These are phyloP conservation scores for Peromyscus attwateri DNA, from an alignment of 2,797 vertebrate species.

Conservation along the genomic window DNA sequence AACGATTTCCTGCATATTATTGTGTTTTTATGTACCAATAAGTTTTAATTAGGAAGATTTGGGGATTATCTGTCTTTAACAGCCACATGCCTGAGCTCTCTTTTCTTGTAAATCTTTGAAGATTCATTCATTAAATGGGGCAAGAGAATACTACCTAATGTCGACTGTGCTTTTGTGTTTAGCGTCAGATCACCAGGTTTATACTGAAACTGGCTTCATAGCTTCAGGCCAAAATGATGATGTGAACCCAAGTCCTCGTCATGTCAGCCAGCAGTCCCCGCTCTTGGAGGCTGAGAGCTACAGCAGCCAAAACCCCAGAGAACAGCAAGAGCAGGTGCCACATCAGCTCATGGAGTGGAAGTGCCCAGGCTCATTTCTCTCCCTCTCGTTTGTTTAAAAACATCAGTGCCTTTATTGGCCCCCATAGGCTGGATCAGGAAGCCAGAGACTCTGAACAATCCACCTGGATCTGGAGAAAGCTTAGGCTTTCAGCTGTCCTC, in stretches of 20 bases:
- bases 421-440: background rate
- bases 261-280: background rate
- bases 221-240: background rate
- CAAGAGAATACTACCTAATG: background rate
- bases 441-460: conserved; percentile 13
- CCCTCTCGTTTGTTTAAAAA: conserved; percentile 55
- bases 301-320: background rate
- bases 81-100: background rate
- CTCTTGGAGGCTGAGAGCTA: background rate
- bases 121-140: background rate
- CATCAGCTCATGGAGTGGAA: background rate
- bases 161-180: background rate
- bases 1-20: background rate
- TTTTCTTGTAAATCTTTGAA: conserved; percentile 1
- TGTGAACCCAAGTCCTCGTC: background rate
- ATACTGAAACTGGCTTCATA: background rate
- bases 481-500: background rate
- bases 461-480: background rate
- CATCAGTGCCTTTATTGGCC: background rate
- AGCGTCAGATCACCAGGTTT: background rate
- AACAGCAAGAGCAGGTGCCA: background rate
- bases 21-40: background rate
- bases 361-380: conserved; percentile 29
- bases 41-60: conserved; percentile 13
- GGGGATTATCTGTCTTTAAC: background rate